Percentiles rank a stretch among this genome's conserved stretches.
phyloP scores from a whole-genome alignment of 2,113 vertebrate genomes.

The Notechis scutatus region DNA sequence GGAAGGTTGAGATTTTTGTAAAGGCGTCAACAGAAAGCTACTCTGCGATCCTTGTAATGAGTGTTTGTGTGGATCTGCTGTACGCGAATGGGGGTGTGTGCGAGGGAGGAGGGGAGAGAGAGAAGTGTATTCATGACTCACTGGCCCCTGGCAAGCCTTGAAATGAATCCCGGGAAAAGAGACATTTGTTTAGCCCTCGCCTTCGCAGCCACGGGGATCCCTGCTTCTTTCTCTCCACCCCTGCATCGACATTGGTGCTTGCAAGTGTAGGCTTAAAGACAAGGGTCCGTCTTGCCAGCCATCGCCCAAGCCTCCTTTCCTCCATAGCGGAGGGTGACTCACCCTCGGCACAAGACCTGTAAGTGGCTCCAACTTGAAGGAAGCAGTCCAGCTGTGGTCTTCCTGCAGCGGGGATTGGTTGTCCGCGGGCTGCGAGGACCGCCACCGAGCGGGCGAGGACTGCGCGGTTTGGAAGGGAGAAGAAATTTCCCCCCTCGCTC shows the following conservation, averaged over 20 bases:
- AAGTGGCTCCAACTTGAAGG: slow-evolving; percentile 37
- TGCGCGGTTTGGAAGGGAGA: slow-evolving; percentile 39
- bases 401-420: slow-evolving; percentile 49
- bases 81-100: not conserved
- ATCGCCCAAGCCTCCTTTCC: not conserved
- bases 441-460: slow-evolving; percentile 26
- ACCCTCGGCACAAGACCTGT: not conserved
- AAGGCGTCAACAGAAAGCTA: not conserved
- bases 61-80: not conserved
- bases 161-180: slow-evolving; percentile 62
- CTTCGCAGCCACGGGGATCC: slow-evolving; percentile 28
- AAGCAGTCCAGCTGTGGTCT: slow-evolving; percentile 61
- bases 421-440: slow-evolving; percentile 49
- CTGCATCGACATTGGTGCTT: slow-evolving; percentile 27
- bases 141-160: slow-evolving; percentile 49
- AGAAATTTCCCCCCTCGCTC: slow-evolving; percentile 44
- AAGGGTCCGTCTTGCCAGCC: not conserved
- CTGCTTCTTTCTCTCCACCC: slow-evolving; percentile 48
- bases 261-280: slow-evolving; percentile 12
- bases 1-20: not conserved
- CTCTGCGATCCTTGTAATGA: not conserved
- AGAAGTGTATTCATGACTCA: slow-evolving; percentile 33
- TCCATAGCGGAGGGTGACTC: not conserved
- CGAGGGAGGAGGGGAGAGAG: not conserved
- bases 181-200: slow-evolving; percentile 54